phyloP scores from a whole-genome alignment of 2,797 vertebrate species.

The Macrochelys suwanniensis region DNA sequence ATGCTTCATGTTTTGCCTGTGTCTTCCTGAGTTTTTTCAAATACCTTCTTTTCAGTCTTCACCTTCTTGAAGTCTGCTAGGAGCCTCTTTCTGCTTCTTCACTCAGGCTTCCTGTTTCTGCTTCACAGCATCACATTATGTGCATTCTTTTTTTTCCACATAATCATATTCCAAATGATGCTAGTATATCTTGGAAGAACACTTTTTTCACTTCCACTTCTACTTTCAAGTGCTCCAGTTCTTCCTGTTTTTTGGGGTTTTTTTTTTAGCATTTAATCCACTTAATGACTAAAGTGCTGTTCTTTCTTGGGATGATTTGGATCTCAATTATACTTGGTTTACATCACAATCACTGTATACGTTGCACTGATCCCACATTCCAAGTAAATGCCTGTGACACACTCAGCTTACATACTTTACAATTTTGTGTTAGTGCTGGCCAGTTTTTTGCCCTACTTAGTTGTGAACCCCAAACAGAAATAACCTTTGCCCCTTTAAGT shows the following conservation, averaged over 20 bases:
- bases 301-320: not conserved
- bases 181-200: not conserved
- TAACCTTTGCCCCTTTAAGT: not conserved
- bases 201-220: not conserved
- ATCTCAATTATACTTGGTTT: not conserved
- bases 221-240: not conserved
- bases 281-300: not conserved
- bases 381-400: not conserved
- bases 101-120: not conserved
- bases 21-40: not conserved
- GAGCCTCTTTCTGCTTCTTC: not conserved
- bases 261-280: not conserved
- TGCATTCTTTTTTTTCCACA: not conserved
- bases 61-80: not conserved
- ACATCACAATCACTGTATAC: not conserved
- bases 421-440: not conserved
- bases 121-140: not conserved
- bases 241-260: not conserved
- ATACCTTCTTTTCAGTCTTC: not conserved
- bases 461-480: not conserved
- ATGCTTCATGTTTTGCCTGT: not conserved
- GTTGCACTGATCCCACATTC: not conserved
- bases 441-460: not conserved
- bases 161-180: fast-evolving
- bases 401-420: not conserved